phyloP scores from a whole-genome alignment of 2,888 invertebrate species.

The Drosophila prolongata region DNA sequence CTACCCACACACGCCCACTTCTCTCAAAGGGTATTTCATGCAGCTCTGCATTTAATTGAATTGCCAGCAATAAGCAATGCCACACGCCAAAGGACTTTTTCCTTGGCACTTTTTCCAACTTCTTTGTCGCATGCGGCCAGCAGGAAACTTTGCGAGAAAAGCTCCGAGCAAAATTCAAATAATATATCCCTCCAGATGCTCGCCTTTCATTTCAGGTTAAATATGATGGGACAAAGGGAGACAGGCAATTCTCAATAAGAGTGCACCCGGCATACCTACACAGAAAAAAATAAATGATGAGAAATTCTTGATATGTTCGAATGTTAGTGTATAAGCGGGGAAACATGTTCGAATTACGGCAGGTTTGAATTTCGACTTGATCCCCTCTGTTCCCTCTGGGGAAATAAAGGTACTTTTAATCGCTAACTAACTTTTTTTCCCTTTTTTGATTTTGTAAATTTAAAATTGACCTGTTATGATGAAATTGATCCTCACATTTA shows the following conservation, averaged over 20 bases:
- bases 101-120: conserved; percentile 27
- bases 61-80: conserved; percentile 53
- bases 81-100: conserved; percentile 36
- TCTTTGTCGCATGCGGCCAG: conserved; percentile 22
- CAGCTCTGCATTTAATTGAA: conserved; percentile 77
- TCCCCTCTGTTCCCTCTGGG: too few relatives aligned
- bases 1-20: conserved; percentile 1
- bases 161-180: conserved; percentile 20
- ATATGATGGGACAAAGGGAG: conserved; percentile 38
- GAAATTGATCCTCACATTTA: too few relatives aligned
- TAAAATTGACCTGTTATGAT: too few relatives aligned
- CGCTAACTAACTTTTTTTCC: too few relatives aligned
- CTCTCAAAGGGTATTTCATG: conserved; percentile 69
- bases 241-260: conserved; percentile 43
- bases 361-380: too few relatives aligned
- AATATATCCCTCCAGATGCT: conserved; percentile 16
- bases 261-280: conserved; percentile 10
- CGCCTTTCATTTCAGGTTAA: not conserved
- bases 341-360: too few relatives aligned
- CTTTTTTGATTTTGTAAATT: too few relatives aligned
- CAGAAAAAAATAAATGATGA: too few relatives aligned
- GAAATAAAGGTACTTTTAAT: too few relatives aligned
- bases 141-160: conserved; percentile 11
- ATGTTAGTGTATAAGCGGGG: too few relatives aligned
- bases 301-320: too few relatives aligned